phyloP scores from a whole-genome alignment of 2,797 vertebrate genomes.

The Acropternis orthonyx region DNA sequence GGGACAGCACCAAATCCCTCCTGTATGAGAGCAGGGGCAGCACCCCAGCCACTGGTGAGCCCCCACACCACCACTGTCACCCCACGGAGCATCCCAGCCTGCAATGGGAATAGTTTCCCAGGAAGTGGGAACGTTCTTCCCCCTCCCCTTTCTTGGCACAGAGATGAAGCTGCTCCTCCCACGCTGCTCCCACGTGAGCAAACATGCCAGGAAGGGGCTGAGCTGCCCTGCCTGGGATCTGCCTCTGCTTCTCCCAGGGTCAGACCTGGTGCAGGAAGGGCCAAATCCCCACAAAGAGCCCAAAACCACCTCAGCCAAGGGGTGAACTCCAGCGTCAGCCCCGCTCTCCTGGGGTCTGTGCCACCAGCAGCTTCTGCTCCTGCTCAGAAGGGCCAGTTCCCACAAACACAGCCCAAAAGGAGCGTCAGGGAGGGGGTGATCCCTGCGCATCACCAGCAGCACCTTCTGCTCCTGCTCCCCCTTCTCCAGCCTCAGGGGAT shows the following conservation, averaged over 20 bases:
- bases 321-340: background rate
- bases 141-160: rapidly evolving
- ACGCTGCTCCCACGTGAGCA: background rate
- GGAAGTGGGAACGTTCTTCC: rapidly evolving
- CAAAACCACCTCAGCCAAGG: background rate
- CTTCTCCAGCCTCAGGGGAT: background rate
- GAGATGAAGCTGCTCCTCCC: background rate
- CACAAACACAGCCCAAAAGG: rapidly evolving
- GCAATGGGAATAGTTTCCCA: background rate
- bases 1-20: background rate
- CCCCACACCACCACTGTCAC: background rate
- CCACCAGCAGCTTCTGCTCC: background rate
- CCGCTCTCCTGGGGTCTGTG: background rate
- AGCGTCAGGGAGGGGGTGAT: background rate
- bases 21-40: background rate
- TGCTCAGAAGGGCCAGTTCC: background rate
- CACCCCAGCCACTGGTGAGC: rapidly evolving
- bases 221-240: background rate
- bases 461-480: background rate
- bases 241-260: background rate
- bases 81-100: background rate
- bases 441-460: background rate
- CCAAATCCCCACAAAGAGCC: background rate
- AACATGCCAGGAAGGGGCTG: background rate
- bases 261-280: background rate